Base-by-base conservation (phyloP, 2,888 invertebrate genomes). In the Oeneis ivallda region DNA sequence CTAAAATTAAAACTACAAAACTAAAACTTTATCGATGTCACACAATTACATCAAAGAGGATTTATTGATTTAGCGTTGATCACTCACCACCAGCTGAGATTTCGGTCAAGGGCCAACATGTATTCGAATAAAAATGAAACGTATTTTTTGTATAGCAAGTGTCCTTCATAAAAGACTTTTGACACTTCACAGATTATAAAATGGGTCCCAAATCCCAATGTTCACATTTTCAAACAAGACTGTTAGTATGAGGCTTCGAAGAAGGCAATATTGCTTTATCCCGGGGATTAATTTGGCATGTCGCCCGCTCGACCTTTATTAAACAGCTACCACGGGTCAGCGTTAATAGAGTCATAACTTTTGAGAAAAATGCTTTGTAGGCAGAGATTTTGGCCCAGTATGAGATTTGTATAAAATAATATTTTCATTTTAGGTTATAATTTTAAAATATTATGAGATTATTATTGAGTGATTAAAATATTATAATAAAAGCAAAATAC, bases 231-330 rank as follows among this genome's bases (percentile, higher is more conserved):
- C 34, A 47, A 58, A 47, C 11, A 47, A 45, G 32, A 11, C 47
- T 45, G 58, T 47, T 45, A 58, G 58, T 47, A 34, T 41, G 56
- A 62, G 32, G 43, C 50, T 60, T 13, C 56, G 13, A 61, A 64
- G 56, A 49, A 60, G 56, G 57, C 57, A 64, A 70, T 60, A 65
- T 67, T 41, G 61, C 62, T 70, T 63, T 67, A 67, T 67, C 67
- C 65, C 54, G 37, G 66, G 66, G 68, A 71, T 70, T 70, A 72
- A 69, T 70, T 70, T 71, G 71, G 65, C 69, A 69, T 64, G 60
- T 59, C 61, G 66, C 69, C 67, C 59, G 63, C 63, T 60, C 50
- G 63, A 54, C 67, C 64, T 69, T 72, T 72, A 71, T 71, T 70
- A 71, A 68, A 71, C 68, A 64, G 66, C 67, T 62, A 57, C 59